Base-by-base conservation (phyloP, 2,113 vertebrate species). In the Barnardius zonarius region DNA sequence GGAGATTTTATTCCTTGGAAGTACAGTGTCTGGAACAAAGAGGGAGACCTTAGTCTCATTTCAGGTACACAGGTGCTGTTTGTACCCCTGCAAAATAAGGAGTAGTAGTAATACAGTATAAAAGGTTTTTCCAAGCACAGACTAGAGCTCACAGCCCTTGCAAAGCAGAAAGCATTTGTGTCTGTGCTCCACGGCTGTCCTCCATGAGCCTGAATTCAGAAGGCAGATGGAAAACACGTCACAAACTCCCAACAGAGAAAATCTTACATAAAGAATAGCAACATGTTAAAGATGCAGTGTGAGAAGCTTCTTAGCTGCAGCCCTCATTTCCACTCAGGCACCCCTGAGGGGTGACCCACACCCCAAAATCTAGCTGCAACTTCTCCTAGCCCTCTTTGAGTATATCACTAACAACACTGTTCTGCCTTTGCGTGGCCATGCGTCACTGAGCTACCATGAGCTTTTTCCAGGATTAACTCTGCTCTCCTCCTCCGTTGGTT, bases 401-500 rank as follows among this genome's bases (percentile, higher is more conserved):
- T 43, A 84, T 78, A 79, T 91, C 68, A n/a, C 76, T 92, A 70
- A 63, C 75, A 82, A 17, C 28, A 5, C 48, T 16, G 9, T 6
- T 74, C 68, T 94, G 91, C 57, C 51, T 89, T 57, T 76, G 68
- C 95, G n/a, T 5, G 88, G 78, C 72, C 3, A 0, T 90, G 92
- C 43, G 33, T 95, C 96, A 93, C 69, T 43, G 94, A 97, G 93
- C 82, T 70, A 90, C 69, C 7, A 1, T 83, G 94, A 94, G 90
- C 95, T 48, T 95, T 96, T 96, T 90, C 90, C 86, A 77, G 95
- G 96, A 97, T 97, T 96, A 96, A 93, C 79, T 89, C 72, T 90
- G 76, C 90, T 93, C 78, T 77, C 49, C 78, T 91, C 93, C 69
- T 95, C 96, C 86, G 57, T 92, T 97, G 95, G 86, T 84, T 95